phyloP scores from a whole-genome alignment of 1,140 invertebrate genomes.

The Lepidurus packardi region DNA sequence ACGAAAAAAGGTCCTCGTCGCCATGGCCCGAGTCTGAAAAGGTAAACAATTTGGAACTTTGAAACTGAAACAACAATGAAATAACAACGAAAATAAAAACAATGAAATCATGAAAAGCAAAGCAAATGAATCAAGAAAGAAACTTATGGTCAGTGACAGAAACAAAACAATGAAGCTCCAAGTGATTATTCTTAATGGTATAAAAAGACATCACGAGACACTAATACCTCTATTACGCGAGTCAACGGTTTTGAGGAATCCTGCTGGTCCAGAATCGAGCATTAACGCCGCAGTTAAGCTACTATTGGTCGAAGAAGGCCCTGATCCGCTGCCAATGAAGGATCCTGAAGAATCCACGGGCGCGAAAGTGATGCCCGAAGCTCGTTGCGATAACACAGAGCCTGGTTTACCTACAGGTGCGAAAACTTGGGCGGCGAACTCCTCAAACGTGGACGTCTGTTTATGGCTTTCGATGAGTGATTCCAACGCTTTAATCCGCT shows the following conservation, averaged over 20 bases:
- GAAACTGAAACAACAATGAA: too few species aligned
- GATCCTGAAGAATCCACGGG: neutral
- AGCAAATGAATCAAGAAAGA: too few species aligned
- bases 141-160: too few species aligned
- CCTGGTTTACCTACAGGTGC: neutral
- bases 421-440: slow-evolving; percentile 74
- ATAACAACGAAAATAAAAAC: too few species aligned
- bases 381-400: neutral
- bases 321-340: neutral
- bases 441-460: slow-evolving; percentile 83
- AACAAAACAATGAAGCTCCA: neutral
- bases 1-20: slow-evolving; percentile 29
- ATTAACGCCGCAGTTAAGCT: slow-evolving; percentile 1
- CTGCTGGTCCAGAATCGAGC: slow-evolving; percentile 7
- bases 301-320: neutral
- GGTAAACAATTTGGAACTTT: neutral
- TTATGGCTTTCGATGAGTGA: slow-evolving; percentile 84
- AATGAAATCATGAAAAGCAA: too few species aligned
- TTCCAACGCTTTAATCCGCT: slow-evolving; percentile 77
- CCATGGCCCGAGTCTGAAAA: neutral
- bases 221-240: neutral
- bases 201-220: neutral
- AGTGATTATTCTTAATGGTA: neutral
- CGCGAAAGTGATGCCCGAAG: slow-evolving; percentile 8
- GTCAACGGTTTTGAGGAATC: neutral